phyloP scores from a whole-genome alignment of 2,797 vertebrate genomes.

The Okamejei kenojei region DNA sequence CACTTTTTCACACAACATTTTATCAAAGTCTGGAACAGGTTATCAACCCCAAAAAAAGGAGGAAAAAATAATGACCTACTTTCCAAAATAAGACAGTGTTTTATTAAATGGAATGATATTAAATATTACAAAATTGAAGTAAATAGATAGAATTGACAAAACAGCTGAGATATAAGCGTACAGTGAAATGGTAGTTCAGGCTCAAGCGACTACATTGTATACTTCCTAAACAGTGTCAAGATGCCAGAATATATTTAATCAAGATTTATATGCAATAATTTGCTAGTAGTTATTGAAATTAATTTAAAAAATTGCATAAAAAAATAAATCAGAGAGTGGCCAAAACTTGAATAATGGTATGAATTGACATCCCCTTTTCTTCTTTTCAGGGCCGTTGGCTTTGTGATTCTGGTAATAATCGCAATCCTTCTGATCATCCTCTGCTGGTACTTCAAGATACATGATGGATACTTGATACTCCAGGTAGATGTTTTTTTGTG shows the following conservation, averaged over 20 bases:
- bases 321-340: too few species aligned
- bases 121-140: neutral
- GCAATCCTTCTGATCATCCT: slow-evolving; percentile 71
- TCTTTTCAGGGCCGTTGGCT: slow-evolving; percentile 70
- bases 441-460: slow-evolving; percentile 84
- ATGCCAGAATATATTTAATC: neutral
- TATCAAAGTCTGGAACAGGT: neutral
- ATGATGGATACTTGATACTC: slow-evolving; percentile 76
- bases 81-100: neutral
- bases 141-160: neutral
- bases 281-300: neutral
- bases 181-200: neutral
- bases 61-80: neutral
- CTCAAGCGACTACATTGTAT: neutral
- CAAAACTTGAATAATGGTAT: neutral
- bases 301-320: too few species aligned
- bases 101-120: neutral
- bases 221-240: neutral
- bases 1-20: neutral
- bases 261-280: neutral
- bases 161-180: neutral
- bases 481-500: slow-evolving; percentile 53
- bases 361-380: neutral
- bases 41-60: too few species aligned
- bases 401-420: slow-evolving; percentile 74